A percentile compares a stretch with the other conserved stretches of the same genome.
phyloP scores from a whole-genome alignment of 1,140 invertebrate genomes.

The Laupala kohalensis region DNA sequence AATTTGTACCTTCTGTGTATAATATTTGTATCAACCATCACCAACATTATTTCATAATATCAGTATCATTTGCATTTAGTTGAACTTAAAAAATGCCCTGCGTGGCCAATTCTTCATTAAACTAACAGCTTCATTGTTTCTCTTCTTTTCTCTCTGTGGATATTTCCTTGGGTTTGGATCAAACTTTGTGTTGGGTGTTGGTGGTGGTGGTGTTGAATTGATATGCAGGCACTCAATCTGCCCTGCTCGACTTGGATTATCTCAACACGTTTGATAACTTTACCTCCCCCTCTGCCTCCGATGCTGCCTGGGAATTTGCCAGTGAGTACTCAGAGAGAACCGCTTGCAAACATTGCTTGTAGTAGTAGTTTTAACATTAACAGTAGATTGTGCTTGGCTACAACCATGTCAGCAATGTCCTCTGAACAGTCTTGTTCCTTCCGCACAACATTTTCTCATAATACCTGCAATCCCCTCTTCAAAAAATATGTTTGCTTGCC shows the following conservation, averaged over 20 bases:
- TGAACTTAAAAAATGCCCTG: background rate
- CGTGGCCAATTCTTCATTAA: background rate
- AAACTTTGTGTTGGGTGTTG: background rate
- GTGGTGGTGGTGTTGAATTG: background rate
- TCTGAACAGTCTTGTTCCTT: background rate
- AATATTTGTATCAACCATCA: no score
- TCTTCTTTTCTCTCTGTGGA: background rate
- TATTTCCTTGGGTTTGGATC: constrained; percentile 1
- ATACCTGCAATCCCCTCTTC: background rate
- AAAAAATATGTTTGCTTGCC: background rate
- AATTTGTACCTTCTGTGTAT: no score
- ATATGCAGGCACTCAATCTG: constrained; percentile 4
- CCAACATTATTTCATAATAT: no score
- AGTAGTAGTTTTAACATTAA: no score
- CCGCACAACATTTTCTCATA: background rate
- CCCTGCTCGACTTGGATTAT: constrained; percentile 13
- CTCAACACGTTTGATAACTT: constrained; percentile 15
- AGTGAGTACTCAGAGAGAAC: background rate
- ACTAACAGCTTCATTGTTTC: constrained; percentile 8
- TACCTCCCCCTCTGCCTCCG: constrained; percentile 1
- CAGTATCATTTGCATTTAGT: no score
- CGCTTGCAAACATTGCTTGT: background rate
- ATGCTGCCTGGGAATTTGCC: constrained; percentile 3
- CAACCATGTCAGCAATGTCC: background rate
- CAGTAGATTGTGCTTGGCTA: background rate